Evolutionary conservation across 2,797 vertebrate genomes (phyloP).

Genomic region (Cephalopachus bancanus): DNA sequence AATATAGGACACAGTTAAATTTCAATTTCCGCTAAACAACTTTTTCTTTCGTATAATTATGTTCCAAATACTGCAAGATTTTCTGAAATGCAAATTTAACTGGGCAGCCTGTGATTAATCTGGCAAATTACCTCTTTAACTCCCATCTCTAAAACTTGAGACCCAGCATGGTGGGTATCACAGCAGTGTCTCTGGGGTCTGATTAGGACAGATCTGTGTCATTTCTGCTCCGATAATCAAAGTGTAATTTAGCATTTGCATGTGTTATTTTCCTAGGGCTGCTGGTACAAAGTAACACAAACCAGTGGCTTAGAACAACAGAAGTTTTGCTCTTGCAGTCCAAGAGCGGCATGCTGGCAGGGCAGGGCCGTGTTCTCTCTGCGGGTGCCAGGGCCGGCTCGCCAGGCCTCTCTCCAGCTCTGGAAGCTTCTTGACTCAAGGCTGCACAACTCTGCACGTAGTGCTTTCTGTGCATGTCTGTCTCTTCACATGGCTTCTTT

Average conservation of each 20-base stretch:
- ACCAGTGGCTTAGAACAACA: not conserved
- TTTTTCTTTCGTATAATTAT: not conserved
- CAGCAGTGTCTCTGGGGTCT: not conserved
- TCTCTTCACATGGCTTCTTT: not conserved
- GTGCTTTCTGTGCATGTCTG: not conserved
- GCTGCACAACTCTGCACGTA: too few relatives aligned
- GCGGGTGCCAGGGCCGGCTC: not conserved
- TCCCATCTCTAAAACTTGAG: not conserved
- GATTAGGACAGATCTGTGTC: not conserved
- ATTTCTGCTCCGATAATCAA: not conserved
- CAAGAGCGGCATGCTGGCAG: too few relatives aligned
- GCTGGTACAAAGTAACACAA: not conserved
- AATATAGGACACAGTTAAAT: not conserved
- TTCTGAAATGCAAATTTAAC: constrained; percentile 15
- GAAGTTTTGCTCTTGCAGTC: not conserved
- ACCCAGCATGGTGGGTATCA: not conserved
- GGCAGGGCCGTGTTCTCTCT: not conserved
- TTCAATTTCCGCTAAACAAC: not conserved
- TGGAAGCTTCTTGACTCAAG: not conserved
- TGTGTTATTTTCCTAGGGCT: not conserved
- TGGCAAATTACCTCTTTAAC: not conserved
- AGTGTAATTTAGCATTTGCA: not conserved
- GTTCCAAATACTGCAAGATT: not conserved
- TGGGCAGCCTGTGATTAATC: not conserved
- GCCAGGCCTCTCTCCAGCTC: not conserved